Evolutionary conservation across 2,113 vertebrate species (phyloP), one percentile per base, ranked within the genome.

Genomic region (Phylloscopus whistleri): DNA sequence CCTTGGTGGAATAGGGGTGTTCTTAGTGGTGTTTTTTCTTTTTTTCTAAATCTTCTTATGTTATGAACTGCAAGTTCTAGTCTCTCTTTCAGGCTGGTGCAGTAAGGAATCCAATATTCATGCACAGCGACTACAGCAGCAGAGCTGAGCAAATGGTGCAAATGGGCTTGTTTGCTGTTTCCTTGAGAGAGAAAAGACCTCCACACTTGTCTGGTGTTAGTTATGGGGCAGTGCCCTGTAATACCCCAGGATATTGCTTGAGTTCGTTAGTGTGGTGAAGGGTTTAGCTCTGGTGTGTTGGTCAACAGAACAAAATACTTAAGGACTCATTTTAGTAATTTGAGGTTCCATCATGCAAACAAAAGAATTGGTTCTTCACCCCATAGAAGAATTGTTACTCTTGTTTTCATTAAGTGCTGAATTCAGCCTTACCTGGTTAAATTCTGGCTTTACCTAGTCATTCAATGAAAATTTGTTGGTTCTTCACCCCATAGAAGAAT

Each of bases 31-130:
- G 2, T 2, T 52, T 52, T 69, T 60, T 27, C 17, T 12, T 37
- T 43, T 70, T 26, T 26, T 56, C 24, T 5, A 23, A 17, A 44
- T 8, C 3, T 16, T 55, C 21, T 79, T 12, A 2, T 21, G 11
- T 52, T 72, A 53, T 1, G 1, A 59, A 23, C 67, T 69, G 30
- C 15, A 55, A 58, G 44, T 67, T 74, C 6, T n/a, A 59, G 44
- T 55, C 12, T 80, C 33, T 84, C 28, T 78, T 58, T 53, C 37
- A 39, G 17, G 52, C 18, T 7, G 8, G 5, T 30, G 48, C 43
- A 49, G 60, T 72, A 23, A 77, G 52, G 46, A 69, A 30, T 56
- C 2, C 0, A 19, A 1, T 1, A 0, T 37, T 53, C 3, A 2
- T 37, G 70, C 10, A 11, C 37, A 31, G 46, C 0, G 0, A 24